Conservation (phyloP, 2,797 vertebrate species). For the Carapus acus region DNA sequence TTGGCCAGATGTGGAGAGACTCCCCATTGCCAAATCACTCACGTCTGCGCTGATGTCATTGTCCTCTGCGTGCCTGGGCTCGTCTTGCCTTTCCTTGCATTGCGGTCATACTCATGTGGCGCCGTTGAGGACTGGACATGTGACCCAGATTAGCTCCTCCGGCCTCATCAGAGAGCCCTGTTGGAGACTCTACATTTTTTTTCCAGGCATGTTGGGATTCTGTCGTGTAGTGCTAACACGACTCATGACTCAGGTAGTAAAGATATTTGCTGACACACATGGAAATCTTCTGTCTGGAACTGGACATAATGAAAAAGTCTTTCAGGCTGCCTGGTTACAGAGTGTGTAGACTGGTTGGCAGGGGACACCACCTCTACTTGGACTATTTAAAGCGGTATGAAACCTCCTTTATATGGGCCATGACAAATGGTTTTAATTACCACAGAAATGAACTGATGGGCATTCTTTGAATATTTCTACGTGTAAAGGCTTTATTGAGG, state of each 20-base stretch:
- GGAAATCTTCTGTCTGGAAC: conserved; percentile 41
- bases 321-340: conserved; percentile 17
- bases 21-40: conserved; percentile 15
- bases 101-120: not conserved
- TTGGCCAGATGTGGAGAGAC: conserved; percentile 54
- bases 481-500: conserved; percentile 30
- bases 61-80: not conserved
- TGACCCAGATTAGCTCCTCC: conserved; percentile 31
- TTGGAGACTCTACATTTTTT: conserved; percentile 26
- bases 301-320: conserved; percentile 26
- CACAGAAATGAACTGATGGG: conserved; percentile 29
- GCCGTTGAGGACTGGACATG: conserved; percentile 1
- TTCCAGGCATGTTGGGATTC: conserved; percentile 47
- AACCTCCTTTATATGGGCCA: conserved; percentile 35
- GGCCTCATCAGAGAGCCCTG: conserved; percentile 23
- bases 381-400: conserved; percentile 35
- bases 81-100: not conserved
- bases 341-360: conserved; percentile 40
- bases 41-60: conserved; percentile 5
- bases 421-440: conserved; percentile 56
- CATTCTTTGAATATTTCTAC: conserved; percentile 30
- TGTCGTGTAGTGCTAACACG: conserved; percentile 36
- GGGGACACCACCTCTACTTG: conserved; percentile 25
- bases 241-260: conserved; percentile 48
- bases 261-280: conserved; percentile 46